phyloP scores from a whole-genome alignment of 2,797 vertebrate species.

The Poeciliopsis paucimaculata region DNA sequence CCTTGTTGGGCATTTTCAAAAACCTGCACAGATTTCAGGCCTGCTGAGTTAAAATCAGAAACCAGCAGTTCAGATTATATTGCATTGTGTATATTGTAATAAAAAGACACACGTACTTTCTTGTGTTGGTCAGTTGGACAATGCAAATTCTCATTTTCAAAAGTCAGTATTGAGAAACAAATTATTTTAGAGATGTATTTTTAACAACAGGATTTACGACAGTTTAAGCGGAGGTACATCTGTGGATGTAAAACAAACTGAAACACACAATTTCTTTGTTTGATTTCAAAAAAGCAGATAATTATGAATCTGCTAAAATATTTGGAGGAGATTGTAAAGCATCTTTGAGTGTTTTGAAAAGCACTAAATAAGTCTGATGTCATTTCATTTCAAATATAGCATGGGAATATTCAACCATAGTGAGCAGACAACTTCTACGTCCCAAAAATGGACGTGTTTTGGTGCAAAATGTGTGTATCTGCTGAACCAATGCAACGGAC shows the following conservation, averaged over 20 bases:
- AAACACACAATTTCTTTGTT: neutral
- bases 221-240: neutral
- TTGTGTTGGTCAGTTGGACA: no score
- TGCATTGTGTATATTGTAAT: neutral
- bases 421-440: neutral
- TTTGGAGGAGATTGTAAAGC: neutral
- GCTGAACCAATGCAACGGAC: neutral
- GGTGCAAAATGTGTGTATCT: neutral
- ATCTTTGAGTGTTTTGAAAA: neutral
- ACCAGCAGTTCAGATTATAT: neutral
- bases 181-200: no score
- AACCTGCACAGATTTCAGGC: neutral
- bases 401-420: neutral
- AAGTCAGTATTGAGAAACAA: neutral
- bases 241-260: neutral
- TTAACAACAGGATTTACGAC: no score
- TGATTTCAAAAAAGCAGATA: neutral
- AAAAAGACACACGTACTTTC: no score
- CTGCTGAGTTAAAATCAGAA: neutral
- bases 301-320: neutral
- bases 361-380: no score
- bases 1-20: neutral
- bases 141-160: neutral
- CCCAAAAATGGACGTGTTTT: neutral
- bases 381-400: neutral